These are phyloP conservation scores for Psittacula derbiana DNA, from an alignment of 2,797 vertebrate genomes.

Conservation along the genomic window DNA sequence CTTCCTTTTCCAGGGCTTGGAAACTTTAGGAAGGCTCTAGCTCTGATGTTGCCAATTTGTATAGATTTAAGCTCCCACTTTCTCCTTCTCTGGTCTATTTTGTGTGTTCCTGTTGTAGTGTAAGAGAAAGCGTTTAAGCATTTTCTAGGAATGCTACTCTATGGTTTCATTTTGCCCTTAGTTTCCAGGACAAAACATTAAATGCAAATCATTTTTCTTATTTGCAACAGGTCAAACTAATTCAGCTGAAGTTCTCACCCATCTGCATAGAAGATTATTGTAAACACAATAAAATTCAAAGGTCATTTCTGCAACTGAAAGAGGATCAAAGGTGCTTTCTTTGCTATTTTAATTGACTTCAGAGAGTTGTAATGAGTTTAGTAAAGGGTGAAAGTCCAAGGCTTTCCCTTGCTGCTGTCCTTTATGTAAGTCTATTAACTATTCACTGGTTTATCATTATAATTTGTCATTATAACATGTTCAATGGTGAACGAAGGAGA, in stretches of 20 bases:
- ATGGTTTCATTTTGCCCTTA: conserved; percentile 25
- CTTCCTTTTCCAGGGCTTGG: not conserved
- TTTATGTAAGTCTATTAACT: not conserved
- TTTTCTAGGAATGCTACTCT: not conserved
- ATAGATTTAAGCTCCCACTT: not conserved
- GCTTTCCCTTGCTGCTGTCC: not conserved
- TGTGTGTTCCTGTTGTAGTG: not conserved
- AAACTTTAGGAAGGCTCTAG: not conserved
- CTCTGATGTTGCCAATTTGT: not conserved
- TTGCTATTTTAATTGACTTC: conserved; percentile 38
- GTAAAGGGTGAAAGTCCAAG: not conserved
- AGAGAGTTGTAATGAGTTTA: not conserved
- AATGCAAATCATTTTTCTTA: conserved; percentile 56
- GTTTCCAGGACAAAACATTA: conserved; percentile 30
- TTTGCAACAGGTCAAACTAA: conserved; percentile 56
- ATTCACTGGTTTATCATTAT: not conserved
- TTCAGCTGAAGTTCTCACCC: conserved; percentile 53
- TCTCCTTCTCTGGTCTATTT: not conserved
- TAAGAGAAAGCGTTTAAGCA: not conserved
- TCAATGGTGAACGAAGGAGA: conserved; percentile 52
- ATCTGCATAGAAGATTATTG: conserved; percentile 39
- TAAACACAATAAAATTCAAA: conserved; percentile 54
- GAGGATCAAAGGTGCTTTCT: conserved; percentile 13
- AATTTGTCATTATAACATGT: conserved; percentile 7
- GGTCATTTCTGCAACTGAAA: conserved; percentile 19